Conservation (phyloP, 2,113 vertebrate genomes). For the Anarrhichthys ocellatus region DNA sequence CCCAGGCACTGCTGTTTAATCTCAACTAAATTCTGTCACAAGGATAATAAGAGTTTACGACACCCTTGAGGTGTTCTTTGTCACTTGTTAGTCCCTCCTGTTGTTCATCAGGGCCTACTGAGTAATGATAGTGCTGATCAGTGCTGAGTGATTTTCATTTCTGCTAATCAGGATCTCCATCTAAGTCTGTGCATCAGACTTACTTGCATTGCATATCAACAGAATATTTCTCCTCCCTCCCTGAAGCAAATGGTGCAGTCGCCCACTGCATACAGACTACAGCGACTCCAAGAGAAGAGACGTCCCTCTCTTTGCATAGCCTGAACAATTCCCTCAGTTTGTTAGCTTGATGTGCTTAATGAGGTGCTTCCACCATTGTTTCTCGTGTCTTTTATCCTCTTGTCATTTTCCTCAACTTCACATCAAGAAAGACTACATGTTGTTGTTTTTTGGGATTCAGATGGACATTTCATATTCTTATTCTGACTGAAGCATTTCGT, state of each 20-base stretch:
- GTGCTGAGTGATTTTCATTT: conserved; percentile 60
- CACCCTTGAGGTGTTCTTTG: conserved; percentile 49
- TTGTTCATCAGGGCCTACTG: conserved; percentile 50
- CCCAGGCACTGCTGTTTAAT: conserved; percentile 35
- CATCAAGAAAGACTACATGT: neutral
- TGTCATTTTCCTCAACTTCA: neutral
- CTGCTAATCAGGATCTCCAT: conserved; percentile 48
- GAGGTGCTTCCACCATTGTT: neutral
- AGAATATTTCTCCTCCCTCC: conserved; percentile 18
- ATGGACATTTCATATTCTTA: neutral
- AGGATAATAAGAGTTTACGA: conserved; percentile 51
- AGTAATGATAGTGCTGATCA: conserved; percentile 60
- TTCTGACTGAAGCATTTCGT: neutral
- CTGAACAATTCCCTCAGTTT: neutral
- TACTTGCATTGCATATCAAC: conserved; percentile 32
- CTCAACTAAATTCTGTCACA: conserved; percentile 49
- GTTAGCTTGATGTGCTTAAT: conserved; percentile 20
- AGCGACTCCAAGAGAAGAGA: neutral
- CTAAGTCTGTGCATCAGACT: conserved; percentile 36
- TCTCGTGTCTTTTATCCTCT: neutral
- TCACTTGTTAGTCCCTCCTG: conserved; percentile 52
- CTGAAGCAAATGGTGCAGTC: neutral
- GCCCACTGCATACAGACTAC: conserved; percentile 29
- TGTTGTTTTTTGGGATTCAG: neutral
- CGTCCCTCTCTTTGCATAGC: neutral